Evolutionary conservation across 2,888 invertebrate genomes (phyloP), one percentile per base, ranked within the genome.

Genomic region (Tachina fera): DNA sequence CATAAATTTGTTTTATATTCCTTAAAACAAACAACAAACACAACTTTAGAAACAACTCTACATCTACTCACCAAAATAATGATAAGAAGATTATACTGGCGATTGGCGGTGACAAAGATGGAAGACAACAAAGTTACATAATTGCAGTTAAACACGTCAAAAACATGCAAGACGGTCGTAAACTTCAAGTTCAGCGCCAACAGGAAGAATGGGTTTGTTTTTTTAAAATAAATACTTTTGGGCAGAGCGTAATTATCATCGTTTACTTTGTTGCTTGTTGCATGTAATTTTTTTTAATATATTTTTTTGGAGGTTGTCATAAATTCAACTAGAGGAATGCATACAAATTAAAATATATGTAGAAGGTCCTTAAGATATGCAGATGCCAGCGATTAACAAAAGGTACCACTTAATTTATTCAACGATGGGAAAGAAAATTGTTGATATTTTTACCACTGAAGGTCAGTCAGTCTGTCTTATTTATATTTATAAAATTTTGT

Each of bases 71-170:
- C 8, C 19, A 56, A 19, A 2, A 56, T 58, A 58, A 60, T 39
- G 31, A 77, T n/a, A 6, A 56, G 22, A 53, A 75, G 13, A 9
- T 5, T 5, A 56, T 9, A 22, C 53, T 19, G 19, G 10, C 4
- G 16, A 43, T 43, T 65, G 72, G n/a, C 19, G 58, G 31, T 49
- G 39, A 47, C 22, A 58, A 16, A 13, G 58, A 56, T 56, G 19
- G 10, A 65, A n/a, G n/a, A 5, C 56, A 13, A 74, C 41, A 43
- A 47, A 4, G 53, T 22, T 45, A 14, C 43, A 60, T 19, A 53
- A 79, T 56, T 71, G 43, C 43, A 22, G n/a, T 45, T 45, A 65
- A 63, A 72, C 56, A 80, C 51, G 58, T 72, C 58, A 60, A 19
- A 65, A 43, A n/a, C 58, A 58, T 58, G 63, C 39, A 67, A 65